phyloP scores from a whole-genome alignment of 2,113 vertebrate genomes.

The Cinclus cinclus region DNA sequence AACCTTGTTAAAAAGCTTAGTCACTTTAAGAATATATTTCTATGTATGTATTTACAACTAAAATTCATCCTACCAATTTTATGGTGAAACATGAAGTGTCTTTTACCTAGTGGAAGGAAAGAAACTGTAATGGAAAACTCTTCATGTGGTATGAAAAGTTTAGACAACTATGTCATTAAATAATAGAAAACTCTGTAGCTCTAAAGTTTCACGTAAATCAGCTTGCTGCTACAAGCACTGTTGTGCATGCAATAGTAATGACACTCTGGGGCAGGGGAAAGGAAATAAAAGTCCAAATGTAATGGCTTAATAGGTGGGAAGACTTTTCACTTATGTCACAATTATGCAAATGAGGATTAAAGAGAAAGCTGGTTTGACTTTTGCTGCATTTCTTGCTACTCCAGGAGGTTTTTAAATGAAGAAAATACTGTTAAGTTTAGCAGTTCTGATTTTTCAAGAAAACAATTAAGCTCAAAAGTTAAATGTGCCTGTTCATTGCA shows the following conservation, averaged over 20 bases:
- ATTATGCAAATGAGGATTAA: not conserved
- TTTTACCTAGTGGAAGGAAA: constrained; percentile 20
- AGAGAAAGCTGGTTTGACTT: not conserved
- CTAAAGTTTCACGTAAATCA: constrained; percentile 51
- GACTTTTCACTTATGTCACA: not conserved
- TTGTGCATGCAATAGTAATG: constrained; percentile 31
- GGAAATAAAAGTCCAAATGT: not conserved
- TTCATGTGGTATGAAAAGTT: constrained; percentile 44
- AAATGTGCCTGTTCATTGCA: not conserved
- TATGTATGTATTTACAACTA: not conserved
- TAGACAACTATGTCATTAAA: constrained; percentile 46
- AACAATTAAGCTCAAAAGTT: not conserved
- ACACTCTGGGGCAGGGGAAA: not conserved
- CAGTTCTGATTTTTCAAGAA: not conserved
- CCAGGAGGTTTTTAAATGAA: not conserved
- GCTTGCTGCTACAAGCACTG: not conserved
- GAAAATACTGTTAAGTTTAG: not conserved
- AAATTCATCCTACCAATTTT: not conserved
- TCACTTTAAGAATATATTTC: not conserved
- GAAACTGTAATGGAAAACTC: constrained; percentile 40
- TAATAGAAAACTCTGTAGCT: constrained; percentile 34
- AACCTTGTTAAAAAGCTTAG: not conserved
- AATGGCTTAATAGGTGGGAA: not conserved
- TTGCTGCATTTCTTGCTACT: not conserved
- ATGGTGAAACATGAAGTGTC: not conserved